These are phyloP conservation scores for Drosophila ficusphila DNA, from an alignment of 1,140 invertebrate species.

Conservation along the genomic window DNA sequence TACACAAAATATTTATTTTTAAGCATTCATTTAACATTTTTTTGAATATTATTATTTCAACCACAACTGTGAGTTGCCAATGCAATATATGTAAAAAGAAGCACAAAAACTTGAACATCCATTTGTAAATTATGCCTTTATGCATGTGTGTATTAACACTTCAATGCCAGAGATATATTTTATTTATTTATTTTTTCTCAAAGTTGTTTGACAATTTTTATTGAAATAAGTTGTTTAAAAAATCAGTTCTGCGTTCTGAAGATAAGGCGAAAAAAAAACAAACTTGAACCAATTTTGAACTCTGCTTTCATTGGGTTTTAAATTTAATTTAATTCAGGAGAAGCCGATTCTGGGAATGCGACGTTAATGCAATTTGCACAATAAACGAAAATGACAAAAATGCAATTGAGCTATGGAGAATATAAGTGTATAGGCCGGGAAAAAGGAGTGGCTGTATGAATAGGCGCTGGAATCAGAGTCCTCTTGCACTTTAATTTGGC, in stretches of 20 bases:
- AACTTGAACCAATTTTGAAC: too few species aligned
- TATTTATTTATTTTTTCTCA: background rate
- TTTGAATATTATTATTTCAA: background rate
- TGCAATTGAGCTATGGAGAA: slow-evolving; percentile 32
- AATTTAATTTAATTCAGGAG: background rate
- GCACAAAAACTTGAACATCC: slow-evolving; percentile 3
- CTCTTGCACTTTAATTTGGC: slow-evolving; percentile 46
- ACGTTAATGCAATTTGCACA: slow-evolving; percentile 29
- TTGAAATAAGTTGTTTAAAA: slow-evolving; percentile 2
- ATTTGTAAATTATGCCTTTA: slow-evolving; percentile 62
- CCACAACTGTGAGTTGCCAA: background rate
- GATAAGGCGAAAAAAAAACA: too few species aligned
- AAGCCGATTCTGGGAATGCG: slow-evolving; percentile 5
- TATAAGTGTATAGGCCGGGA: background rate
- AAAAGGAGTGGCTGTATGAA: slow-evolving; percentile 1
- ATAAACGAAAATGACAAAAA: slow-evolving; percentile 42
- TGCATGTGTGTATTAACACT: slow-evolving; percentile 47
- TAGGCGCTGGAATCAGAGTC: background rate
- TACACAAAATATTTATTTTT: background rate
- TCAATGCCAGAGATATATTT: slow-evolving; percentile 9
- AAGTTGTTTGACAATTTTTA: background rate
- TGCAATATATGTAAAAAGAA: slow-evolving; percentile 21
- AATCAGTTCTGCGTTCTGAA: too few species aligned
- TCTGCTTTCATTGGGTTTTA: slow-evolving; percentile 3
- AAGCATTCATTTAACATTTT: too few species aligned